These are phyloP conservation scores for Psilopogon haemacephalus DNA, from an alignment of 2,113 vertebrate genomes.

Conservation along the genomic window DNA sequence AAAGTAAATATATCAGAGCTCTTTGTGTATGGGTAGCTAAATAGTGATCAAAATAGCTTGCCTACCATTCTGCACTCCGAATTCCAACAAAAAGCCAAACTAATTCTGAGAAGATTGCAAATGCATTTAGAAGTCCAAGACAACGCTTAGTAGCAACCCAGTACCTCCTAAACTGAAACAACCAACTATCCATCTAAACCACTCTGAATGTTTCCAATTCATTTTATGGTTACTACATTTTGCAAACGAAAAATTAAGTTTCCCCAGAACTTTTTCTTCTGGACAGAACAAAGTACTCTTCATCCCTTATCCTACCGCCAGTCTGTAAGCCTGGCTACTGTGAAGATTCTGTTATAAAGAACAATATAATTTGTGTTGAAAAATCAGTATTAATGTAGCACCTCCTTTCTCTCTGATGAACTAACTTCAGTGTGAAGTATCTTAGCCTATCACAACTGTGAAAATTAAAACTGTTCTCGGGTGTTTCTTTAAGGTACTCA, in stretches of 20 bases:
- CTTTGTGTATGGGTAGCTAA: background rate
- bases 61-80: background rate
- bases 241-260: background rate
- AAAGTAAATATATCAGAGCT: background rate
- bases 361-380: background rate
- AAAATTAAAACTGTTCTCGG: background rate
- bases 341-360: background rate
- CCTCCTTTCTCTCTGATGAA: background rate
- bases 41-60: background rate
- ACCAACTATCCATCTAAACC: background rate
- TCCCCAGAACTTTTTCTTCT: background rate
- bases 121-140: background rate
- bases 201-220: background rate
- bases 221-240: background rate
- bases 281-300: background rate
- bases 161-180: background rate
- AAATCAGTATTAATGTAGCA: background rate
- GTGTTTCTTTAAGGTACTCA: background rate
- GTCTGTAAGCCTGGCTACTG: background rate
- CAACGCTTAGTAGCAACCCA: background rate
- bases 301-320: accelerated
- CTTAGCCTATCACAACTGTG: background rate
- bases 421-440: background rate
- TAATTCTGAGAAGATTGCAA: background rate
- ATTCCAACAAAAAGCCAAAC: background rate